A percentile compares a stretch with the other conserved stretches of the same genome.
phyloP scores from a whole-genome alignment of 2,113 vertebrate genomes.

The Myrmophylax atrothorax region DNA sequence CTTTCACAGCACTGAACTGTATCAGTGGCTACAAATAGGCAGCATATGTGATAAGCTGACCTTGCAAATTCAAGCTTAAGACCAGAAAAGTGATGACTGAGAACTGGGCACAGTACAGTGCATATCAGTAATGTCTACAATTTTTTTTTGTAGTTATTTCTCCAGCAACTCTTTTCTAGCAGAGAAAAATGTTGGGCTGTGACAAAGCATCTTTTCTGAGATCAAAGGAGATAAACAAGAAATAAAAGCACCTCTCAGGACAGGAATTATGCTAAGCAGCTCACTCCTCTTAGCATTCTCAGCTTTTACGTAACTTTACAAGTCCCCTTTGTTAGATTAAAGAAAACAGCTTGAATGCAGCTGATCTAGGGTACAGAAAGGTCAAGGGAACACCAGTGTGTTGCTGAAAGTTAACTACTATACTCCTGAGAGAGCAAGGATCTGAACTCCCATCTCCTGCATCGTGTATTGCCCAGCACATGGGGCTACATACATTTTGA shows the following conservation, averaged over 20 bases:
- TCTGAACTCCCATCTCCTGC: background rate
- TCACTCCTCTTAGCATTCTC: conserved; percentile 15
- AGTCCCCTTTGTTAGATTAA: background rate
- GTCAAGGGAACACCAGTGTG: background rate
- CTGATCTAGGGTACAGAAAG: background rate
- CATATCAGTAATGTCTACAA: background rate
- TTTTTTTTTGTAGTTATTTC: background rate
- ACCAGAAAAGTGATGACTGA: background rate
- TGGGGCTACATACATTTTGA: background rate
- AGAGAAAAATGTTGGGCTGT: background rate
- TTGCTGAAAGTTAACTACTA: background rate
- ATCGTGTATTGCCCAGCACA: background rate
- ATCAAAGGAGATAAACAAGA: conserved; percentile 16
- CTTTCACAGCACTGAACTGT: background rate
- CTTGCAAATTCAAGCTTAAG: background rate
- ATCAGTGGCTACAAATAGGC: background rate
- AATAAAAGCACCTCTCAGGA: conserved; percentile 10
- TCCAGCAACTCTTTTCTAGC: background rate
- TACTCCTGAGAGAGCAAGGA: background rate
- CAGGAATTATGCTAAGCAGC: conserved; percentile 36
- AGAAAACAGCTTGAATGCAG: background rate
- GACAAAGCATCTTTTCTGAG: background rate
- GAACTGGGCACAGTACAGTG: background rate
- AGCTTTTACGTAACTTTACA: background rate
- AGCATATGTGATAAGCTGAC: background rate